Conservation (phyloP, 23 tunicate genomes). For the Halocynthia aurantium region DNA sequence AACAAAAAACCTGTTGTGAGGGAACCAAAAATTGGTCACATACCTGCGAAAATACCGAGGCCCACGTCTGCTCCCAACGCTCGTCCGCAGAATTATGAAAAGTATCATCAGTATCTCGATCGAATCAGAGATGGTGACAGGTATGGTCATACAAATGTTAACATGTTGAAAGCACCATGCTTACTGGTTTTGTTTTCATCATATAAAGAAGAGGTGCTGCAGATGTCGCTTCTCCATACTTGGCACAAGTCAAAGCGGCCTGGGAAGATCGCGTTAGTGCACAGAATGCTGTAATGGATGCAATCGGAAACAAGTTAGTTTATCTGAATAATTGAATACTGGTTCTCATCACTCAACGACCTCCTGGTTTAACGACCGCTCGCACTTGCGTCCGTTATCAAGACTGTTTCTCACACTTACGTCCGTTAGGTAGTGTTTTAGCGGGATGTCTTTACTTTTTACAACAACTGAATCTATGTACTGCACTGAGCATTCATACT, state of each 20-base stretch:
- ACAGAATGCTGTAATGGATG: slow-evolving; percentile 52
- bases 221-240: slow-evolving; percentile 24
- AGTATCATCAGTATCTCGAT: slow-evolving; percentile 69
- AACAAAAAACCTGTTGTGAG: background rate
- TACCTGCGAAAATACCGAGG: slow-evolving; percentile 24
- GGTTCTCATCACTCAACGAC: too few relatives aligned
- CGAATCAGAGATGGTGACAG: slow-evolving; percentile 46
- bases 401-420: too few relatives aligned
- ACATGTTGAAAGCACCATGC: background rate
- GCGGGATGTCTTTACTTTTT: too few relatives aligned
- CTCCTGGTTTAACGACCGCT: too few relatives aligned
- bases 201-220: slow-evolving; percentile 37
- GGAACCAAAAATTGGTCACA: background rate
- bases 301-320: slow-evolving; percentile 50
- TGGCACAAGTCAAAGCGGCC: slow-evolving; percentile 61
- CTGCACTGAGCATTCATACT: too few relatives aligned
- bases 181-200: background rate
- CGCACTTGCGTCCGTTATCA: too few relatives aligned
- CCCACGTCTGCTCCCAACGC: slow-evolving; percentile 66
- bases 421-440: too few relatives aligned
- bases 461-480: too few relatives aligned
- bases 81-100: slow-evolving; percentile 42
- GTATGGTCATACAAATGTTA: slow-evolving; percentile 9
- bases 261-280: slow-evolving; percentile 70
- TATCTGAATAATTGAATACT: too few relatives aligned